Evolutionary conservation across 2,797 vertebrate genomes (phyloP).

Genomic region (Picus viridis): DNA sequence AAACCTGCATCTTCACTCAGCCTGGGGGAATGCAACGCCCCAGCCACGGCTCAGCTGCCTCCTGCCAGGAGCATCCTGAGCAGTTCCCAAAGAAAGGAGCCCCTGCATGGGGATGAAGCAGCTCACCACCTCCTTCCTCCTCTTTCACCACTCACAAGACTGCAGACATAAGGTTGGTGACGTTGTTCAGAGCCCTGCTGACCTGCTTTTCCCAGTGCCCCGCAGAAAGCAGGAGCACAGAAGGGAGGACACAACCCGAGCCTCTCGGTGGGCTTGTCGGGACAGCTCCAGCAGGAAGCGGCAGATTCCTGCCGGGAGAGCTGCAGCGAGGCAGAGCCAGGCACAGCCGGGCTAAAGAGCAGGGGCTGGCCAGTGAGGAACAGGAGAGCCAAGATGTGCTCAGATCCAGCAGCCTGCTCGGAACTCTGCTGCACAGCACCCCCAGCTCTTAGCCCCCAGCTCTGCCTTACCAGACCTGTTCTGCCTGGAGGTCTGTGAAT

Average conservation of each 20-base stretch:
- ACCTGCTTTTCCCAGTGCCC: background rate
- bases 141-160: background rate
- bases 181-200: background rate
- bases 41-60: constrained; percentile 21
- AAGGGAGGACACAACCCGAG: background rate
- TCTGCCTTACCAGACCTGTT: background rate
- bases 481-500: background rate
- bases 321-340: background rate
- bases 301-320: background rate
- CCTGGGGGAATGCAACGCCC: background rate
- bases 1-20: constrained; percentile 13
- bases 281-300: background rate
- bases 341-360: background rate
- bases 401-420: background rate
- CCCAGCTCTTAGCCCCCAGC: background rate
- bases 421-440: background rate
- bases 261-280: background rate
- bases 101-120: background rate
- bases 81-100: constrained; percentile 18
- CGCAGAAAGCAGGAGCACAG: background rate
- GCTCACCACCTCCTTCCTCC: constrained; percentile 32
- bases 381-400: background rate
- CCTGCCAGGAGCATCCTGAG: constrained; percentile 6
- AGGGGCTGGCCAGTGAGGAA: background rate
- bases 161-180: background rate